Percentiles rank a stretch among this genome's conserved stretches.
Evolutionary conservation across 2,888 invertebrate species (phyloP).

Genomic region (Eugnorisma glareosa): DNA sequence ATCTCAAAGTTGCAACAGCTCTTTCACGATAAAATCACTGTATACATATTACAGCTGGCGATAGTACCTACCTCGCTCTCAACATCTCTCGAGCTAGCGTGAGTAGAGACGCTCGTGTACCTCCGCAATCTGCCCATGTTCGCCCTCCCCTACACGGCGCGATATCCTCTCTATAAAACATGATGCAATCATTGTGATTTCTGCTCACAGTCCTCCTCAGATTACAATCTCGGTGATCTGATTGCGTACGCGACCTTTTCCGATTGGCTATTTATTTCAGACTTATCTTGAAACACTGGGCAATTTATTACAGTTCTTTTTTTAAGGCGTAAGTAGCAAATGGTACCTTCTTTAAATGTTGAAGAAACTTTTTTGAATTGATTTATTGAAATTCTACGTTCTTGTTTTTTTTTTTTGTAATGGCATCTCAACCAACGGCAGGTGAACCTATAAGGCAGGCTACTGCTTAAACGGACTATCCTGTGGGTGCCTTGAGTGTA

Average conservation of each 20-base stretch:
- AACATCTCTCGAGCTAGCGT: conserved; percentile 11
- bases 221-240: conserved; percentile 56
- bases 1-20: background rate
- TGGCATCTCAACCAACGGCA: too few species aligned
- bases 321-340: background rate
- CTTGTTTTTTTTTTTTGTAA: too few species aligned
- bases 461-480: too few species aligned
- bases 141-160: conserved; percentile 52
- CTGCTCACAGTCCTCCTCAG: conserved; percentile 40
- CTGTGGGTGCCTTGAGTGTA: too few species aligned
- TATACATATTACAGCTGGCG: background rate
- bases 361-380: background rate
- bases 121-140: conserved; percentile 50
- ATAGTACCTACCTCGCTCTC: background rate
- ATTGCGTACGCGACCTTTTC: conserved; percentile 37
- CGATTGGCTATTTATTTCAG: conserved; percentile 59
- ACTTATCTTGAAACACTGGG: conserved; percentile 40
- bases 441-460: too few species aligned
- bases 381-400: background rate
- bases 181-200: conserved; percentile 57
- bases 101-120: conserved; percentile 20
- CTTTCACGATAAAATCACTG: background rate
- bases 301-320: conserved; percentile 37
- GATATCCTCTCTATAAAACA: conserved; percentile 62
- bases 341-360: background rate